Evolutionary conservation across 2,797 vertebrate species (phyloP).

Genomic region (Chaetodon trifasciatus): DNA sequence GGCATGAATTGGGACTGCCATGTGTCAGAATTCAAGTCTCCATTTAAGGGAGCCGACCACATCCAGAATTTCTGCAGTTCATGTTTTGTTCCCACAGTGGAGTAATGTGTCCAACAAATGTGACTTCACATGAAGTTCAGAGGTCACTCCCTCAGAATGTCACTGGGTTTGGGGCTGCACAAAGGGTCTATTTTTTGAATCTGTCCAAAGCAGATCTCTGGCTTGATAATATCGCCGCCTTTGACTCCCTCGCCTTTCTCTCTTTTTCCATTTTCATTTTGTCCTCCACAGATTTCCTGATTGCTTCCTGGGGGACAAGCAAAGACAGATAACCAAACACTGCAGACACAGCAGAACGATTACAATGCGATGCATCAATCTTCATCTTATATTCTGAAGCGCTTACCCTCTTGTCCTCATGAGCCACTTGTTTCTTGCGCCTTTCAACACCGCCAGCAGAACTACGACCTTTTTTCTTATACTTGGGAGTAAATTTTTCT

Average conservation of each 20-base stretch:
- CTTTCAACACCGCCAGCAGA: conserved; percentile 86
- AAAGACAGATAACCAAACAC: not conserved
- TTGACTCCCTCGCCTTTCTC: conserved; percentile 49
- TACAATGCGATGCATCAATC: not conserved
- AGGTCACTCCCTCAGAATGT: conserved; percentile 53
- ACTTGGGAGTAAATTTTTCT: conserved; percentile 86
- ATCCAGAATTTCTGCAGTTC: conserved; percentile 13
- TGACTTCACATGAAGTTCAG: conserved; percentile 58
- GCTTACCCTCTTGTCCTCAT: conserved; percentile 89
- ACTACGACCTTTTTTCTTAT: conserved; percentile 88
- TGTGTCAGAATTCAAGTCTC: not conserved
- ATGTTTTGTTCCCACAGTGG: conserved; percentile 1
- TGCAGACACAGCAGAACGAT: not conserved
- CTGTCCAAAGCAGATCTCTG: conserved; percentile 87
- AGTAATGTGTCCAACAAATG: conserved; percentile 9
- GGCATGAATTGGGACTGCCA: not conserved
- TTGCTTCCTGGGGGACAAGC: conserved; percentile 80
- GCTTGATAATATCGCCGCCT: conserved; percentile 9
- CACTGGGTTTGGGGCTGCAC: conserved; percentile 19
- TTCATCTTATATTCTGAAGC: not conserved
- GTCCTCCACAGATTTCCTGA: conserved; percentile 81
- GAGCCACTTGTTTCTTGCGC: conserved; percentile 90
- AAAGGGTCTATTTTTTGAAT: conserved; percentile 85
- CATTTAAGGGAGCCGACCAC: not conserved
- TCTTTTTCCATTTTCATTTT: conserved; percentile 70